A percentile compares a stretch with the other conserved stretches of the same genome.
phyloP scores from a whole-genome alignment of 1,140 invertebrate genomes.

The Laupala kohalensis region DNA sequence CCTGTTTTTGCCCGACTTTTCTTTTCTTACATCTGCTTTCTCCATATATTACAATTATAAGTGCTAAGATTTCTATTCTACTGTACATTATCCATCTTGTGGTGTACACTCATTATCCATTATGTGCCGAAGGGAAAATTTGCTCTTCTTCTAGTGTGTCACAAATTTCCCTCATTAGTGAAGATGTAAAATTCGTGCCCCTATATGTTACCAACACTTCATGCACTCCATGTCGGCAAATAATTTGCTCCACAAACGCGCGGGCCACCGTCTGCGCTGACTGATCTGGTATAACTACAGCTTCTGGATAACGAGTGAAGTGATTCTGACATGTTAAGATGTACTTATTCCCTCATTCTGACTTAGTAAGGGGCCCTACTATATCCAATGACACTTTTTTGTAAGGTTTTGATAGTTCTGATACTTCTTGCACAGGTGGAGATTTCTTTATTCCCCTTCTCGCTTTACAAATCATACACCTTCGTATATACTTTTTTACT shows the following conservation, averaged over 20 bases:
- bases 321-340: background rate
- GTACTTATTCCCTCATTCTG: background rate
- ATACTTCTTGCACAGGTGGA: background rate
- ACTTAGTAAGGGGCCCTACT: background rate
- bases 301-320: background rate
- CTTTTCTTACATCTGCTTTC: too few relatives aligned
- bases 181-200: too few relatives aligned
- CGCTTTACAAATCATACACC: background rate
- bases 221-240: background rate
- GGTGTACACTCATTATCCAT: too few relatives aligned
- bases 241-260: background rate
- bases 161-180: background rate
- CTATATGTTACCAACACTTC: too few relatives aligned
- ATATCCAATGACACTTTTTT: background rate
- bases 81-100: too few relatives aligned
- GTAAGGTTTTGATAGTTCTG: background rate
- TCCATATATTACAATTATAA: too few relatives aligned
- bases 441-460: background rate
- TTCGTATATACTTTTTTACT: background rate
- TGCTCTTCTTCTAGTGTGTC: too few relatives aligned
- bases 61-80: too few relatives aligned
- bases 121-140: too few relatives aligned
- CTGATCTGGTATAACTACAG: background rate
- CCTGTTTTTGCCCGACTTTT: too few relatives aligned
- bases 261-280: background rate